Conservation (phyloP, 1,140 invertebrate species). For the Hyles euphorbiae region DNA sequence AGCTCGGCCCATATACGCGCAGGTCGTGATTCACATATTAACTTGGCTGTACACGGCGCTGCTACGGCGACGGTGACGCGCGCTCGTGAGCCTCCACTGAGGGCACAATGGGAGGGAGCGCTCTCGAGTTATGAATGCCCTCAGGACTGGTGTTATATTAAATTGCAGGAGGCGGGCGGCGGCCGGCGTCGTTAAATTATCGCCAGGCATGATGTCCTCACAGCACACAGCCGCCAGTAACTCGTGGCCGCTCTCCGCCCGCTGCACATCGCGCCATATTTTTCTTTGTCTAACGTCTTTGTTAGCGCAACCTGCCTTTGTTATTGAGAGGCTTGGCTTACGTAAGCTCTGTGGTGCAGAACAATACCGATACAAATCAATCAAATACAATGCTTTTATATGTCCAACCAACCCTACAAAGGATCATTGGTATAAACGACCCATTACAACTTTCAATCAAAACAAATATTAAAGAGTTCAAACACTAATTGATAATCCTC, state of each 20-base stretch:
- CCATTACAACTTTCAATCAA: too few relatives aligned
- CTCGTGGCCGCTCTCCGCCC: conserved; percentile 4
- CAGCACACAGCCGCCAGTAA: conserved; percentile 19
- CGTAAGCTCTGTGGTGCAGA: too few relatives aligned
- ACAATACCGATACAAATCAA: too few relatives aligned
- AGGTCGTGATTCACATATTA: conserved; percentile 73
- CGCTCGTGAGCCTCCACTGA: conserved; percentile 56
- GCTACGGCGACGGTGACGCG: conserved; percentile 52
- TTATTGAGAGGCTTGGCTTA: too few relatives aligned
- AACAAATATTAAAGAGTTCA: too few relatives aligned
- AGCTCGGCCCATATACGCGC: conserved; percentile 54
- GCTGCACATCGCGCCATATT: neutral
- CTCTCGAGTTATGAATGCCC: conserved; percentile 50
- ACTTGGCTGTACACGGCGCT: conserved; percentile 66
- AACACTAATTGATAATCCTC: too few relatives aligned
- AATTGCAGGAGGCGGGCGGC: conserved; percentile 57
- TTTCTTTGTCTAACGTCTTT: too few relatives aligned
- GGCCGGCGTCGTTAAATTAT: conserved; percentile 40
- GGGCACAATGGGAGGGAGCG: conserved; percentile 43
- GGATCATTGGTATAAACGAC: too few relatives aligned
- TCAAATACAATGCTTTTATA: too few relatives aligned
- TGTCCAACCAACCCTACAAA: too few relatives aligned
- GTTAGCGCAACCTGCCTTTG: too few relatives aligned
- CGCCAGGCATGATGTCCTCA: conserved; percentile 25
- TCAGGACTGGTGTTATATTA: conserved; percentile 42